Conservation (phyloP, 2,797 vertebrate species). For the Florisuga fusca region DNA sequence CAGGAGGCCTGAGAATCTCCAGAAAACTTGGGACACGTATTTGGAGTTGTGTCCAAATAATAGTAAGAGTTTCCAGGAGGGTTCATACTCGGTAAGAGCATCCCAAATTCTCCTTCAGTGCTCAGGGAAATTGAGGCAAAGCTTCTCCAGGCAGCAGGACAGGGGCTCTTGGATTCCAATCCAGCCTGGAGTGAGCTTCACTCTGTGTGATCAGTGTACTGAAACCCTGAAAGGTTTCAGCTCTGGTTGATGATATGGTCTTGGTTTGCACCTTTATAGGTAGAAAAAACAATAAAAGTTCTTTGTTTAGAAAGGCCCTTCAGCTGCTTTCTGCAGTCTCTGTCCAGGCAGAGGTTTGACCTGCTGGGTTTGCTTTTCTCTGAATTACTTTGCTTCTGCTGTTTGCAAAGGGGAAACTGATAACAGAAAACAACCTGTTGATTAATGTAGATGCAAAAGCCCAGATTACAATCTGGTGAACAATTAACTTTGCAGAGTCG, state of each 20-base stretch:
- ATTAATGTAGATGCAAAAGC: neutral
- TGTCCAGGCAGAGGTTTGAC: neutral
- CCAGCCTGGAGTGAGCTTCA: neutral
- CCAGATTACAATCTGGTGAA: constrained; percentile 41
- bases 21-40: neutral
- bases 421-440: constrained; percentile 29
- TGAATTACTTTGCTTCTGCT: neutral
- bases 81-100: neutral
- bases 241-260: neutral
- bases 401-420: neutral
- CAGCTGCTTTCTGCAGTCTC: neutral
- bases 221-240: neutral
- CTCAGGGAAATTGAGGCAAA: neutral
- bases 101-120: neutral
- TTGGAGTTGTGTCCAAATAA: neutral
- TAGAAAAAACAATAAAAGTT: neutral
- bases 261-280: neutral
- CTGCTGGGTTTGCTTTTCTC: neutral
- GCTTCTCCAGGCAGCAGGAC: neutral
- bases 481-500: constrained; percentile 15
- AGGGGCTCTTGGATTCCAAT: neutral
- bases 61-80: constrained; percentile 20
- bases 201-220: neutral
- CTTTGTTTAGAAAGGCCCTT: neutral
- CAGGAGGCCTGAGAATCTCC: constrained; percentile 32